Percentiles rank a stretch among this genome's conserved stretches.
These are phyloP conservation scores for Hestina assimilis DNA, from an alignment of 1,140 invertebrate genomes.

Conservation along the genomic window DNA sequence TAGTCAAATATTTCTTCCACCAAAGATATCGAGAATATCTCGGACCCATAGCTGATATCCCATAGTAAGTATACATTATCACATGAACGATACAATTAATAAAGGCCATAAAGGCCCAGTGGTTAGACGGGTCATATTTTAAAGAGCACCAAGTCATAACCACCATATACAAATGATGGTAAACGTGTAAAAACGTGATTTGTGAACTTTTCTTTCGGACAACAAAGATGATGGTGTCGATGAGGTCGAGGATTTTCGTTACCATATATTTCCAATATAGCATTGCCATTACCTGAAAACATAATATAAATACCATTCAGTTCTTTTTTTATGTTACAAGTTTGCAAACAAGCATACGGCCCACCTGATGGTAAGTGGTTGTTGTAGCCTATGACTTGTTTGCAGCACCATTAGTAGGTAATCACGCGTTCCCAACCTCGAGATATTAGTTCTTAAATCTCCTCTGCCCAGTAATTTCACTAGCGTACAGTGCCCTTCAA, in stretches of 20 bases:
- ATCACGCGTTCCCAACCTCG: too few species aligned
- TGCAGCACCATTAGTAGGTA: too few species aligned
- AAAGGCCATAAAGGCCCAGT: conserved; percentile 93
- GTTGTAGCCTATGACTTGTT: too few species aligned
- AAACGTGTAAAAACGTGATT: conserved; percentile 93
- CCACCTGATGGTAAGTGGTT: too few species aligned
- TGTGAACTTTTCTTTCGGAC: conserved; percentile 94
- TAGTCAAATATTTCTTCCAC: conserved; percentile 96
- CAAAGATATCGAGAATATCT: conserved; percentile 92
- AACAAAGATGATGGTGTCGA: conserved; percentile 93
- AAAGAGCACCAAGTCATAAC: conserved; percentile 92
- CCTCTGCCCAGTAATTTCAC: too few species aligned
- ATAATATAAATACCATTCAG: too few species aligned
- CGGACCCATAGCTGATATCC: conserved; percentile 91
- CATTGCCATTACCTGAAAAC: conserved; percentile 39
- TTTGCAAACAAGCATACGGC: too few species aligned
- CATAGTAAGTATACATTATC: conserved; percentile 94
- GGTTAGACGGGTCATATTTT: conserved; percentile 45
- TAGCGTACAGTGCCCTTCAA: too few species aligned
- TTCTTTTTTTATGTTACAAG: too few species aligned
- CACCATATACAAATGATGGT: conserved; percentile 95
- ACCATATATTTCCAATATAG: conserved; percentile 47
- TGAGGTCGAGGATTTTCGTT: conserved; percentile 39
- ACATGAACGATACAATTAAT: conserved; percentile 95
- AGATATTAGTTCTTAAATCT: too few species aligned